Base-by-base conservation (phyloP, 2,113 vertebrate genomes). In the Malurus melanocephalus region DNA sequence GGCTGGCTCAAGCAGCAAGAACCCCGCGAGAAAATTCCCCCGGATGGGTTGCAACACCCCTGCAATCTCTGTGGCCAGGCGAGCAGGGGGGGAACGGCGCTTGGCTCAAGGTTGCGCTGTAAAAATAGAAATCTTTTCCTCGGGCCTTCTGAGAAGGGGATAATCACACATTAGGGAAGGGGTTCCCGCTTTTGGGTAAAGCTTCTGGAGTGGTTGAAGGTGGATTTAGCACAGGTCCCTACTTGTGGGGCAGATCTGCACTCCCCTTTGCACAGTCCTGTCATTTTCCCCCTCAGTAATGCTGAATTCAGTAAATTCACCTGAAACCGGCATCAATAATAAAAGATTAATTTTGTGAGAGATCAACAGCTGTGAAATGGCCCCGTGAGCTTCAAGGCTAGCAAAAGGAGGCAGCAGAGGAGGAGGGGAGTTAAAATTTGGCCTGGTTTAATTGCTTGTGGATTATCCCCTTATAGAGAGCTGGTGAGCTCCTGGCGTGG, bases 231-330 rank as follows among this genome's bases (percentile, higher is more conserved):
- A 2, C 51, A 40, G 30, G 49, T 16, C 6, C 11, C 20, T 26
- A 2, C 8, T 4, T n/a, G 11, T 0, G 3, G 9, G 10, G n/a
- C 0, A 2, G 20, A 16, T 53, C 27, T 52, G 28, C 4, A 1
- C 32, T 22, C 10, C 7, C 4, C 15, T 69, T 56, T 40, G 30
- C 59, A 13, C 5, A 33, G 10, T n/a, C 13, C 18, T 2, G 1
- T 13, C 0, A 0, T 80, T 68, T 57, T 15, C 6, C 59, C 13
- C n/a, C 64, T 75, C 2, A 0, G 1, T 52, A 45, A 60, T 0
- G 1, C 11, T 7, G 32, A 28, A 11, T 53, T 61, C n/a, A 28
- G 57, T 35, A n/a, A 84, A 56, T 67, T 71, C 61, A 40, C 53
- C n/a, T 30, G 21, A 30, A 53, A 35, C 19, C 22, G 21, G 19